These are phyloP conservation scores for Nasonia longicornis DNA, from an alignment of 1,140 invertebrate species.

Conservation along the genomic window DNA sequence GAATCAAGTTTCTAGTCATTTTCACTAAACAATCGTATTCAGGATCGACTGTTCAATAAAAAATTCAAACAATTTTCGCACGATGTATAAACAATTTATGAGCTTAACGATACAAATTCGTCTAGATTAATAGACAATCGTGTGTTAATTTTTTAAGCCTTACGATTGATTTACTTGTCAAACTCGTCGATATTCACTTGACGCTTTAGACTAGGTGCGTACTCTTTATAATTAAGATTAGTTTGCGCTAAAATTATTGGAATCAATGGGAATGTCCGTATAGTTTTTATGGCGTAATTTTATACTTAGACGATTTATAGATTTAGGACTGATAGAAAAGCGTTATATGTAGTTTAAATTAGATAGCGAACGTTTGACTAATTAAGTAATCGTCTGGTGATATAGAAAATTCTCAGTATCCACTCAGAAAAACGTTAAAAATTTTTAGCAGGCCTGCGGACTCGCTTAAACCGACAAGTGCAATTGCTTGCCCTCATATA, in stretches of 20 bases:
- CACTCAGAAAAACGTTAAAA: not conserved
- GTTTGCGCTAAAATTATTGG: not conserved
- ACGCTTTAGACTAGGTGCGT: not conserved
- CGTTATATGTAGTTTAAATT: not conserved
- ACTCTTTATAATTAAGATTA: not conserved
- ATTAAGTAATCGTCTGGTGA: not conserved
- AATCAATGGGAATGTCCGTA: not conserved
- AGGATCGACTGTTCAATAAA: not conserved
- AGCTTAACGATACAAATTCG: not conserved
- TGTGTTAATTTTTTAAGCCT: not conserved
- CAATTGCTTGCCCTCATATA: conserved; percentile 59
- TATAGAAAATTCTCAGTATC: not conserved
- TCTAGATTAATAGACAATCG: not conserved
- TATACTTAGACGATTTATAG: not conserved
- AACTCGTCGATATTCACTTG: not conserved
- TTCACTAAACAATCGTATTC: not conserved
- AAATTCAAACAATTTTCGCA: not conserved
- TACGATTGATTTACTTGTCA: not conserved
- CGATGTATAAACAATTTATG: not conserved
- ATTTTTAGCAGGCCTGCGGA: not conserved
- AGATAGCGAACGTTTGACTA: not conserved
- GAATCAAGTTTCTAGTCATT: conserved; percentile 15
- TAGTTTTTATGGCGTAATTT: not conserved
- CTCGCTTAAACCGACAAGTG: conserved; percentile 42
- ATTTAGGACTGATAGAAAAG: not conserved